Percentiles rank a stretch among this genome's conserved stretches.
These are phyloP conservation scores for Gymnoscelis rufifasciata DNA, from an alignment of 2,888 invertebrate species.

Conservation along the genomic window DNA sequence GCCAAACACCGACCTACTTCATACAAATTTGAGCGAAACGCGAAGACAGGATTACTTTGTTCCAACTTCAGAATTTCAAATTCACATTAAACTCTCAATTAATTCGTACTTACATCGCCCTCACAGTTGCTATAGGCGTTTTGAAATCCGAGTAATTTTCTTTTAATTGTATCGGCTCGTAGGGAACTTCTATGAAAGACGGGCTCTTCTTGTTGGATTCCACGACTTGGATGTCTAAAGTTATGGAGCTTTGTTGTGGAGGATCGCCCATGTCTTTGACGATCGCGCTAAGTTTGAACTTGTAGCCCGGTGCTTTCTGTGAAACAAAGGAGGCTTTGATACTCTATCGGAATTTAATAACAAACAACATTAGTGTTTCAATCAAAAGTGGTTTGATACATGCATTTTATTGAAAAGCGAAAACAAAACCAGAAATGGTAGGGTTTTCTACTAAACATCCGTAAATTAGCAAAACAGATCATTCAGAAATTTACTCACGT, in stretches of 20 bases:
- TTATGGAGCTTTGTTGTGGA: conserved; percentile 83
- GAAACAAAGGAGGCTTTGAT: conserved; percentile 30
- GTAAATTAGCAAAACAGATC: too few species aligned
- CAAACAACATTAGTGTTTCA: too few species aligned
- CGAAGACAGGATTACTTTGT: conserved; percentile 26
- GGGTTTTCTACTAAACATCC: too few species aligned
- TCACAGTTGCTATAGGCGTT: conserved; percentile 83
- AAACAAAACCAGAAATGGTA: neutral
- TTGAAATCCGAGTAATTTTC: conserved; percentile 88
- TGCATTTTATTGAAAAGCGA: neutral
- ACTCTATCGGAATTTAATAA: too few species aligned
- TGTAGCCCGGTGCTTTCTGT: conserved; percentile 81
- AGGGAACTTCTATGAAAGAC: conserved; percentile 81
- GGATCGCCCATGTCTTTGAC: conserved; percentile 87
- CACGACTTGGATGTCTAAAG: conserved; percentile 90
- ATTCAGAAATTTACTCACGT: conserved; percentile 75
- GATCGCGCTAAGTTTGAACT: conserved; percentile 84
- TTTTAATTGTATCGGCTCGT: conserved; percentile 81
- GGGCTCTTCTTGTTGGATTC: conserved; percentile 93
- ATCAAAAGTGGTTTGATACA: too few species aligned
- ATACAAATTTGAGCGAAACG: conserved; percentile 20
- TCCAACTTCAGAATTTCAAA: conserved; percentile 28
- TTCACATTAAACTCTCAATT: conserved; percentile 31
- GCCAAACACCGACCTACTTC: conserved; percentile 17
- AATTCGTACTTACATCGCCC: conserved; percentile 81